Evolutionary conservation across 2,888 invertebrate genomes (phyloP), one percentile per base, ranked within the genome.

Genomic region (Drosophila parthenogenetica): DNA sequence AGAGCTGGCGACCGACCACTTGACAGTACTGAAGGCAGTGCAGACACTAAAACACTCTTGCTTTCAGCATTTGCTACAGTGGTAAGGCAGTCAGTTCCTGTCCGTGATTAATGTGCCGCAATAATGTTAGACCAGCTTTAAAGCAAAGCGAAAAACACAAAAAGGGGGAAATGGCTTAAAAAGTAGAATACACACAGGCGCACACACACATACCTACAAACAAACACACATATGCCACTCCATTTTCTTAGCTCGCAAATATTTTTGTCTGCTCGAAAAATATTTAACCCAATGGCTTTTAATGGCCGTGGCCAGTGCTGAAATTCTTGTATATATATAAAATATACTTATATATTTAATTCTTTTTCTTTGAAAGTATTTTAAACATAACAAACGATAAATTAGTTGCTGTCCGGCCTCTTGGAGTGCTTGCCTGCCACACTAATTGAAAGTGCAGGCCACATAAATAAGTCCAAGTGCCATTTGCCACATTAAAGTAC

Each of bases 331-430:
- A 65, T 53, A 62, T 42, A 14, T n/a, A 46, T 46, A 11, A 25
- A 25, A 22, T 32, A 19, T 32, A 32, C 29, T 32, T 46, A 42
- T 32, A 32, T 35, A 37, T 53, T 53, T 45, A 43, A 46, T 42
- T 68, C 64, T 39, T 74, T 70, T 75, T 42, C 29, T 16, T 77
- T 73, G 63, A 7, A 29, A 29, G 29, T 79, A 74, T 79, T 83
- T 83, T 71, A 86, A 83, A 74, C 79, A 86, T 81, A 81, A 83
- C 87, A 83, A 86, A 83, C 82, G 74, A 83, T 83, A 83, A 83
- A 83, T 86, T 86, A 86, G 69, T 61, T 60, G 59, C 73, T 69
- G 55, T 72, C 72, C 61, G 81, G 79, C 81, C 69, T 67, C 61
- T 32, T 50, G 68, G 68, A 84, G 79, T 70, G 70, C 84, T 81